Base-by-base conservation (phyloP, 2,888 invertebrate genomes). In the Xiphydria camelus region DNA sequence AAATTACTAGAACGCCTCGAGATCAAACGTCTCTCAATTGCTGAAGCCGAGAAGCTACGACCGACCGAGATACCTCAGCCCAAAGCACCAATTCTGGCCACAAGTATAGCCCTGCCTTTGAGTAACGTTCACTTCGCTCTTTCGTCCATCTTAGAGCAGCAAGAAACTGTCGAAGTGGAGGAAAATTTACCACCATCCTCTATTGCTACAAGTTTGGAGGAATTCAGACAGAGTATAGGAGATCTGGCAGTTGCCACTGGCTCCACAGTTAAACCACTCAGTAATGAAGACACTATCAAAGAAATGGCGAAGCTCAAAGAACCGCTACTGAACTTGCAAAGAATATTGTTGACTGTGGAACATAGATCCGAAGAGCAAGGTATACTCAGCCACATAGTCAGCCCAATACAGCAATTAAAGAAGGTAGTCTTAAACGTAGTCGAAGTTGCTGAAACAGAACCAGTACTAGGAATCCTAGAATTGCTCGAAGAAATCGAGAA, bases 401-500 rank as follows among this genome's bases (percentile, higher is more conserved):
- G 42, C 12, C 70, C 73, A 0, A 51, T 74, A 5, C 44, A 49
- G n/a, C 59, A 56, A 18, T 47, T 73, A 25, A 65, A 61, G 47
- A 29, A 29, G 3, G 37, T 66, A 3, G 40, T 66, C n/a, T 41
- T 50, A 12, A 48, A 51, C n/a, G 53, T 71, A 14, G 45, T 51
- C 1, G 44, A 62, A 7, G 32, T 55, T 2, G 40, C 44, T 2
- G 56, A 44, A 9, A 42, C 51, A 3, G 56, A 57, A 4, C 25
- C 39, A 1, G 47, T 64, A n/a, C 39, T 53, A 4, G 47, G 60
- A 1, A 41, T 71, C 10, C 21, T 68, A 3, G 56, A 66, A 31
- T 43, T 70, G n/a, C 40, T 72, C 3, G 66, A 68, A 42, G 69
- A 68, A 22, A 62, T 71, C 21, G 62, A 67, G 31, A 67, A 62